A percentile compares a stretch with the other conserved stretches of the same genome.
Conservation (phyloP, 2,797 vertebrate species). For the Lacerta viridis region DNA sequence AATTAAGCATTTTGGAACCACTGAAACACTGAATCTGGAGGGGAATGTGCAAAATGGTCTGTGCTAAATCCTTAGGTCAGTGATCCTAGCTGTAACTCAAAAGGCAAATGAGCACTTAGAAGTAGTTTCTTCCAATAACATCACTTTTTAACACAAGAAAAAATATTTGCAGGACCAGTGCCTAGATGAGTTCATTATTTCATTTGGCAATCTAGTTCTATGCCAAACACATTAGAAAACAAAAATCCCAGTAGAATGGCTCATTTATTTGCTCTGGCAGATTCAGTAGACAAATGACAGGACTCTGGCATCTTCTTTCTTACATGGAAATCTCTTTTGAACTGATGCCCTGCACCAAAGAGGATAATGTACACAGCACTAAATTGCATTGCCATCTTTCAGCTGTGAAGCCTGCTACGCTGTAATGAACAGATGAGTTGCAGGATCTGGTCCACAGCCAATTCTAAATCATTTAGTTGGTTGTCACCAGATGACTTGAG, state of each 20-base stretch:
- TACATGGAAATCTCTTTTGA: slow-evolving; percentile 47
- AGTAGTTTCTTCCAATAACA: neutral
- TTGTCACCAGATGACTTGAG: slow-evolving; percentile 42
- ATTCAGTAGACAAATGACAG: slow-evolving; percentile 53
- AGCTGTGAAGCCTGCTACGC: slow-evolving; percentile 14
- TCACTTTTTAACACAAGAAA: slow-evolving; percentile 14
- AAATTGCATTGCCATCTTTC: slow-evolving; percentile 35
- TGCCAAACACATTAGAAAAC: slow-evolving; percentile 42
- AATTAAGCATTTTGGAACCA: neutral
- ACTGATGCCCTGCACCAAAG: slow-evolving; percentile 29
- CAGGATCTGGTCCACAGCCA: slow-evolving; percentile 24
- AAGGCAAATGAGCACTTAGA: neutral
- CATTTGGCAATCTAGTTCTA: slow-evolving; percentile 53
- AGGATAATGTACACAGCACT: slow-evolving; percentile 35
- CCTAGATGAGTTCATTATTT: slow-evolving; percentile 37
- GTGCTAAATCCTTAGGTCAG: neutral
- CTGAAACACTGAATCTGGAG: neutral
- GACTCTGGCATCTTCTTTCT: slow-evolving; percentile 47
- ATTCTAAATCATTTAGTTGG: slow-evolving; percentile 38
- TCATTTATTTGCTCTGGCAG: slow-evolving; percentile 51
- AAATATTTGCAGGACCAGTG: slow-evolving; percentile 3
- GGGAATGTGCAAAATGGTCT: neutral
- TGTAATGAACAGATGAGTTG: slow-evolving; percentile 29
- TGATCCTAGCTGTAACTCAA: neutral
- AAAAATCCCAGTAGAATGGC: slow-evolving; percentile 44